Conservation (phyloP, 2,113 vertebrate species). For the Megalops atlanticus region DNA sequence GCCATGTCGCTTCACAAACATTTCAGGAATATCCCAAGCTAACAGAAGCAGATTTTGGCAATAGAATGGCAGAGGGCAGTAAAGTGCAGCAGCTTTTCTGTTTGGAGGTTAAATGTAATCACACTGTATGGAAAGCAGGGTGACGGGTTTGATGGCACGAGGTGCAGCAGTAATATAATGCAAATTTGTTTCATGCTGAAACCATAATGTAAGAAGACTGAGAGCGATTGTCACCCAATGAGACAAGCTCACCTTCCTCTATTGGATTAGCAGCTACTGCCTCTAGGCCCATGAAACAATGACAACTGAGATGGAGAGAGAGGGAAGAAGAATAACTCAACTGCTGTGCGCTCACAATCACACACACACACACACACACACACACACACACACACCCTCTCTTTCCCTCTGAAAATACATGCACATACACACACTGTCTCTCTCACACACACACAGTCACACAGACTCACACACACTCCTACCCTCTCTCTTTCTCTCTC, state of each 20-base stretch:
- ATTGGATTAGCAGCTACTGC: constrained; percentile 48
- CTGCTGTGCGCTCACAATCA: constrained; percentile 12
- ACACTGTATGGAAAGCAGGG: constrained; percentile 9
- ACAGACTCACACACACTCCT: background rate
- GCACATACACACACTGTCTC: background rate
- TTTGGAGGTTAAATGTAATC: constrained; percentile 33
- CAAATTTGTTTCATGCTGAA: constrained; percentile 51
- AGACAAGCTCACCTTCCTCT: constrained; percentile 53
- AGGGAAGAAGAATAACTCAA: constrained; percentile 29
- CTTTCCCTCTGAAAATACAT: background rate
- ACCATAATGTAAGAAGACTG: constrained; percentile 50
- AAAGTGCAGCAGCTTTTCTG: background rate
- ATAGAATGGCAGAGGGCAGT: no score
- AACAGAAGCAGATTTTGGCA: no score
- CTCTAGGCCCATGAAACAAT: constrained; percentile 37
- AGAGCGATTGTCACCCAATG: constrained; percentile 43
- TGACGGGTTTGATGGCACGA: constrained; percentile 35
- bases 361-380: no score
- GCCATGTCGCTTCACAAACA: background rate
- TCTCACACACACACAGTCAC: constrained; percentile 14
- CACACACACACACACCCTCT: background rate
- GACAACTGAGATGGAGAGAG: constrained; percentile 31
- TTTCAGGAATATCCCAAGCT: background rate
- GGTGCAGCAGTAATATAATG: constrained; percentile 48
- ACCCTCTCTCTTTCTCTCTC: no score